phyloP scores from a whole-genome alignment of 2,113 vertebrate species.

The Centropus bengalensis region DNA sequence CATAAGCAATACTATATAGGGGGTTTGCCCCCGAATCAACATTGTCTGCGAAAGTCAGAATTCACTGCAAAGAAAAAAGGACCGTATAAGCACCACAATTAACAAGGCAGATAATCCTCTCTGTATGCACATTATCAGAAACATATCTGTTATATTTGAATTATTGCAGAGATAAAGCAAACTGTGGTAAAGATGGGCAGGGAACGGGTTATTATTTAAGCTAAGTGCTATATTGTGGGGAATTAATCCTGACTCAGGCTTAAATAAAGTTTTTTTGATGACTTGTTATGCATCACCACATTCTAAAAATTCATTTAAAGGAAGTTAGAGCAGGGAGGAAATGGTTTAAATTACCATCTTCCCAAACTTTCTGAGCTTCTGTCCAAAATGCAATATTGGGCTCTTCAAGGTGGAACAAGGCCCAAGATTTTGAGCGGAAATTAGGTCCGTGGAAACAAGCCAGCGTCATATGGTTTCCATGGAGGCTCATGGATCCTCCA shows the following conservation, averaged over 20 bases:
- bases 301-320: not conserved
- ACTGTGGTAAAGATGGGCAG: not conserved
- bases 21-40: no score
- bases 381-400: conserved; percentile 99
- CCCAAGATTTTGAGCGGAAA: conserved; percentile 98
- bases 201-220: not conserved
- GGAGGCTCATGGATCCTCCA: conserved; percentile 96
- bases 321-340: not conserved
- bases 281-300: not conserved
- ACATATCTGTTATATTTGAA: not conserved
- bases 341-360: conserved; percentile 85
- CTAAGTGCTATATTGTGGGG: not conserved
- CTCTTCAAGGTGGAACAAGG: conserved; percentile 96
- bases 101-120: not conserved
- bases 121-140: not conserved
- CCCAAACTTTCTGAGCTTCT: conserved; percentile 97
- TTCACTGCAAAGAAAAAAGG: not conserved
- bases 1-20: not conserved
- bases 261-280: not conserved
- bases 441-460: conserved; percentile 98
- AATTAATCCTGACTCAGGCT: not conserved
- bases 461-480: conserved; percentile 97
- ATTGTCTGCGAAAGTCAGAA: not conserved
- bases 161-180: not conserved
- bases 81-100: not conserved